Conservation (phyloP, 1,140 invertebrate species). For the Neotoxoptera formosana region DNA sequence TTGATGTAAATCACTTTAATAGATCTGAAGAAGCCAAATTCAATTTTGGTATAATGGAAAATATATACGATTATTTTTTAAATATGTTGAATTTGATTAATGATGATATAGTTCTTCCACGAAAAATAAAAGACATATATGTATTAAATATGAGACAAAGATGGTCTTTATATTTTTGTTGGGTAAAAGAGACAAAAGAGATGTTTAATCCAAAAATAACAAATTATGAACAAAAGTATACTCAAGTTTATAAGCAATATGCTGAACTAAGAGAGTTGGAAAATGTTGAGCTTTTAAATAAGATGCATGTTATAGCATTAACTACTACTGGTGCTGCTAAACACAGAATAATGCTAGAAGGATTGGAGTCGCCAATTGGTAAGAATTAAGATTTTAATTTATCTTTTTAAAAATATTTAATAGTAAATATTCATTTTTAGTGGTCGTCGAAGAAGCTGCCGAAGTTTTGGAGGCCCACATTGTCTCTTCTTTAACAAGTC, state of each 20-base stretch:
- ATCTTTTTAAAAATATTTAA: not conserved
- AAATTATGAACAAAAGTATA: not conserved
- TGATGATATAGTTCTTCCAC: not conserved
- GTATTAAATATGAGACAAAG: constrained; percentile 21
- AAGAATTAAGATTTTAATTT: not conserved
- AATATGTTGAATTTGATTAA: not conserved
- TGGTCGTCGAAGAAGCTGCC: constrained; percentile 87
- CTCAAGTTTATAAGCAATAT: constrained; percentile 26
- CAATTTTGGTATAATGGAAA: constrained; percentile 8
- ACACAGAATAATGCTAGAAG: constrained; percentile 69
- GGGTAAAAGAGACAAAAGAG: not conserved
- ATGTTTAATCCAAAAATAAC: constrained; percentile 35
- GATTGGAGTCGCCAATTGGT: constrained; percentile 70
- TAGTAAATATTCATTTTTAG: constrained; percentile 61
- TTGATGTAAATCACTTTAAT: not conserved
- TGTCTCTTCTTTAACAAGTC: constrained; percentile 73
- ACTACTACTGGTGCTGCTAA: constrained; percentile 81
- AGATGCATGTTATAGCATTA: constrained; percentile 72
- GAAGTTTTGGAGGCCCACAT: constrained; percentile 84
- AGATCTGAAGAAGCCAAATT: not conserved
- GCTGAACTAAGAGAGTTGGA: constrained; percentile 45
- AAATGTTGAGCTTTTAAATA: constrained; percentile 56
- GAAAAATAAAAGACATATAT: not conserved
- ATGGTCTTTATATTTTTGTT: constrained; percentile 27
- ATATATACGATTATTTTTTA: not conserved